A percentile compares a stretch with the other conserved stretches of the same genome.
Conservation (phyloP, 2,797 vertebrate genomes). For the Semaprochilodus insignis region DNA sequence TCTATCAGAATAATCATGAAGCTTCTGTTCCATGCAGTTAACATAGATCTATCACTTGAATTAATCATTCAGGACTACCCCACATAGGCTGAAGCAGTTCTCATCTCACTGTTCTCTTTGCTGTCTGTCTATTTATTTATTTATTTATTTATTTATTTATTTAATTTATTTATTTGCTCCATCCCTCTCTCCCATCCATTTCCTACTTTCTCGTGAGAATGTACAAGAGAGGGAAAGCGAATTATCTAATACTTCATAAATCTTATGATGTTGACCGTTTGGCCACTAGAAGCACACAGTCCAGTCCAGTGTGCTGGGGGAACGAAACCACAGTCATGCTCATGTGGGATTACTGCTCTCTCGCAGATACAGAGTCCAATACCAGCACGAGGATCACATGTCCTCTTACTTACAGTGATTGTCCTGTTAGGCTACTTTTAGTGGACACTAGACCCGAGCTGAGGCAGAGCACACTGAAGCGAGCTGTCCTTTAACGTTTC, state of each 20-base stretch:
- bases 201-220: background rate
- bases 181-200: background rate
- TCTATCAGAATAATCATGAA: too few species aligned
- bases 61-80: background rate
- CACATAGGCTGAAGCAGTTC: background rate
- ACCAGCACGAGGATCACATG: background rate
- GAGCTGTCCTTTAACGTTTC: too few species aligned
- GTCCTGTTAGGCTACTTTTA: background rate
- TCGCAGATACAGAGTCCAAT: background rate
- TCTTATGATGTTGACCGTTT: background rate
- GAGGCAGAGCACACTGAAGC: background rate
- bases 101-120: background rate
- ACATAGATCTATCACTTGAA: background rate
- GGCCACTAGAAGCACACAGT: slow-evolving; percentile 5
- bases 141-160: background rate
- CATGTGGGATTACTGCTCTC: slow-evolving; percentile 68
- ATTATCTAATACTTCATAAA: background rate
- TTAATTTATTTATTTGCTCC: background rate
- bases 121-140: background rate
- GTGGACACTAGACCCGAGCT: background rate
- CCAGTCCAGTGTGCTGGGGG: background rate
- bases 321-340: slow-evolving; percentile 56
- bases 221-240: background rate
- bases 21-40: background rate
- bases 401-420: background rate